A percentile compares a stretch with the other conserved stretches of the same genome.
Evolutionary conservation across 2,888 invertebrate species (phyloP).

Genomic region (Cosmorhoe ocellata): DNA sequence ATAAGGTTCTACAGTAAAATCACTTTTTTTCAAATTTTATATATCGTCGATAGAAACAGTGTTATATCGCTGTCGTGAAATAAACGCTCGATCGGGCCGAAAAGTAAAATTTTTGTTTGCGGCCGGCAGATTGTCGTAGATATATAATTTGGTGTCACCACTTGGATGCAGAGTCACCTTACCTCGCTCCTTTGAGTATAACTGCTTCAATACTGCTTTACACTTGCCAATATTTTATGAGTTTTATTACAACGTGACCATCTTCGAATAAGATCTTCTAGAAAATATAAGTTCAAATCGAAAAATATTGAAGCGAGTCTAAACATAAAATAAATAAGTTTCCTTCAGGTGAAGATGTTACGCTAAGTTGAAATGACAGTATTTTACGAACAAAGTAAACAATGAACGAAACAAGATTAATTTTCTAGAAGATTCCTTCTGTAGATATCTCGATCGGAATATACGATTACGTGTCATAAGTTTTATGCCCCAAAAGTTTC

Average conservation of each 20-base stretch:
- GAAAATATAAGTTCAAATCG: slow-evolving; percentile 5
- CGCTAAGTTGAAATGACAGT: slow-evolving; percentile 38
- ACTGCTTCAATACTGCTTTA: slow-evolving; percentile 10
- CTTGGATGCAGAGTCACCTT: slow-evolving; percentile 49
- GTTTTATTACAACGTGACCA: slow-evolving; percentile 8
- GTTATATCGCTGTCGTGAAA: slow-evolving; percentile 42
- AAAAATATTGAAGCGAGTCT: slow-evolving; percentile 15
- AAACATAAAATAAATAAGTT: slow-evolving; percentile 26
- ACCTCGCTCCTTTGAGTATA: slow-evolving; percentile 25
- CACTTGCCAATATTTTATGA: slow-evolving; percentile 16
- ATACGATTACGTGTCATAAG: slow-evolving; percentile 82
- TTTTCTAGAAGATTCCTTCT: slow-evolving; percentile 53
- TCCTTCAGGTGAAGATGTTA: slow-evolving; percentile 25
- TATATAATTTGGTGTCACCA: slow-evolving; percentile 57
- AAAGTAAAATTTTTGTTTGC: slow-evolving; percentile 51
- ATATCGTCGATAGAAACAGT: slow-evolving; percentile 31
- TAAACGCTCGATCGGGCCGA: slow-evolving; percentile 40
- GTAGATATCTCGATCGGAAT: slow-evolving; percentile 67
- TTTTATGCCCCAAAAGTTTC: slow-evolving; percentile 80
- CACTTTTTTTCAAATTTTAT: too few relatives aligned
- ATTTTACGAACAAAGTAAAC: slow-evolving; percentile 45
- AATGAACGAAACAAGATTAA: slow-evolving; percentile 56
- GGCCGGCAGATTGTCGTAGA: slow-evolving; percentile 53
- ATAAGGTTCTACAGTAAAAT: too few relatives aligned
- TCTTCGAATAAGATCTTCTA: slow-evolving; percentile 3